Base-by-base conservation (phyloP, 2,888 invertebrate genomes). In the Caenorhabditis angaria region DNA sequence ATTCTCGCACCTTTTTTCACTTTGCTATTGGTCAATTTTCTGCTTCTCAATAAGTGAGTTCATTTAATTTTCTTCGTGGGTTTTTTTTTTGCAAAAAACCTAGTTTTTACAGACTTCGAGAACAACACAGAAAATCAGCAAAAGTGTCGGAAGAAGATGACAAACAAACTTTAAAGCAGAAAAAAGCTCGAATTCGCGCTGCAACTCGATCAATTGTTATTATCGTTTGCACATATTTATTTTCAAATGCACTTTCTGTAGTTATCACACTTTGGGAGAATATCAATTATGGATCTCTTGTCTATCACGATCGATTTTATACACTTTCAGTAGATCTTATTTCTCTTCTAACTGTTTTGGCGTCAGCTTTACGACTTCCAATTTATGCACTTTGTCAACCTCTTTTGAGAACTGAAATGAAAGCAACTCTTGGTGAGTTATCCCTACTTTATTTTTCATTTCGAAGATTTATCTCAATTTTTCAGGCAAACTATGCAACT, bases 1-100 rank as follows among this genome's bases (percentile, higher is more conserved):
- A 69, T 82, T 25, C 58, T 82, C 41, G 78, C 77, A 18, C 82
- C 82, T 51, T 82, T 82, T 75, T 76, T 82, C 73, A 71, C 78
- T 27, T 71, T 82, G 0, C 54, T 80, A 29, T 70, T 70, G 27
- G 72, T 82, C 56, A 82, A 80, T 53, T 62, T 64, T 51, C 58
- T 74, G 12, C 66, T 81, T 14, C 56, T 76, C 8, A 57, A n/a
- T 25, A 55, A 65, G 57, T 54, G 50, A 14, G 18, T 50, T n/a
- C 25, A 12, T 41, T 12, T 41, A 14, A 18, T 24, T 41, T 8
- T 4, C 18, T 51, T 51, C 53, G 10, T 22, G 20, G 20, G 8
- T 4, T 18, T 22, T 59, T 56, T 24, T 24, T 8, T 8, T 8
- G 25, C 8, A 24, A 24, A 51, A 51, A 51, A 27, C 10, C 18